These are phyloP conservation scores for Lophochroa leadbeateri DNA, from an alignment of 2,113 vertebrate species.

Conservation along the genomic window DNA sequence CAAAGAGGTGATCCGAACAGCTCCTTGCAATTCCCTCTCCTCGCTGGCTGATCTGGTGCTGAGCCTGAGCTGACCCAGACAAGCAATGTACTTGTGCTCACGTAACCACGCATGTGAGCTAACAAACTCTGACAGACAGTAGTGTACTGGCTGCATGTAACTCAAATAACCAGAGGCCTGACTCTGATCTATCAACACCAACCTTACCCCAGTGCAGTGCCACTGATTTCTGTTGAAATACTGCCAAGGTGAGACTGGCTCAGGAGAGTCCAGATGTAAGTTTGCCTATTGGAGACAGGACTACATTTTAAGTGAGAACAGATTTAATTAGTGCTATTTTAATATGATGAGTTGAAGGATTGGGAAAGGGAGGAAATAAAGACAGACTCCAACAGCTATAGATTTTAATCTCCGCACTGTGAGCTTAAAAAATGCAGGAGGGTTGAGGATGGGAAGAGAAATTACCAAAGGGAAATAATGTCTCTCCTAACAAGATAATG, in stretches of 20 bases:
- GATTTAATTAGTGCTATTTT: constrained; percentile 32
- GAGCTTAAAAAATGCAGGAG: background rate
- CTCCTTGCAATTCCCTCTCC: background rate
- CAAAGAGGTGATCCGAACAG: accelerated
- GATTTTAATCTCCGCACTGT: background rate
- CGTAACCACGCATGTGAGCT: background rate
- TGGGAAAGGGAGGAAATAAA: background rate
- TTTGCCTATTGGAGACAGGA: constrained; percentile 1
- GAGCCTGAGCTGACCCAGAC: background rate
- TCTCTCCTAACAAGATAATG: constrained; percentile 66
- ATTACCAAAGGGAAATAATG: constrained; percentile 50
- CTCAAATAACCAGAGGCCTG: background rate
- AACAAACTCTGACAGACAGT: background rate
- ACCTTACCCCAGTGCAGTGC: background rate
- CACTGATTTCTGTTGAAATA: background rate
- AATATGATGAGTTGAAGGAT: constrained; percentile 6
- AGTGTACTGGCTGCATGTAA: background rate
- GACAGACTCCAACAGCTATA: background rate
- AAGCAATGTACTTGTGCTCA: background rate
- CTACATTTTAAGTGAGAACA: background rate
- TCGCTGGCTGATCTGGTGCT: background rate
- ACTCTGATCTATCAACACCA: background rate
- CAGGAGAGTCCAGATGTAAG: background rate
- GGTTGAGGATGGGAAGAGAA: constrained; percentile 14
- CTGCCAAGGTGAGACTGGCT: background rate